These are phyloP conservation scores for Agapornis canus DNA, from an alignment of 2,797 vertebrate species.

Conservation along the genomic window DNA sequence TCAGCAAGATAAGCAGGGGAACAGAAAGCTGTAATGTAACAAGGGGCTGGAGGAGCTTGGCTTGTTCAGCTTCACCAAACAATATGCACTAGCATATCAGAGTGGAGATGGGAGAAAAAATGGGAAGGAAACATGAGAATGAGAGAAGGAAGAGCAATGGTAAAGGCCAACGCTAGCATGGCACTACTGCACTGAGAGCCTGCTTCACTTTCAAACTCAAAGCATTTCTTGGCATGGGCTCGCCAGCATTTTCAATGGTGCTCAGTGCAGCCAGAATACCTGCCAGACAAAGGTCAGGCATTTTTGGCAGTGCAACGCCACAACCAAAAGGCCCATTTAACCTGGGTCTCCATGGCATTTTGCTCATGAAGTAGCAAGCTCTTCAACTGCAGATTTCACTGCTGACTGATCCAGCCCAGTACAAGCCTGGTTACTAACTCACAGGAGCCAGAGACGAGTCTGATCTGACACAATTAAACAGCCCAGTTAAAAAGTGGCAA, in stretches of 20 bases:
- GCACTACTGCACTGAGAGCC: fast-evolving
- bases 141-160: not conserved
- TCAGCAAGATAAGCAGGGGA: not conserved
- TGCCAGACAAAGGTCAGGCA: not conserved
- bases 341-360: not conserved
- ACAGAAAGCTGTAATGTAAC: not conserved
- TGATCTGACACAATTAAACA: not conserved
- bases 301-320: not conserved
- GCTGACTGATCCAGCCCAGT: not conserved
- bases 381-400: not conserved
- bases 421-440: not conserved
- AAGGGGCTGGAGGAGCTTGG: not conserved
- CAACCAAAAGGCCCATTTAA: not conserved
- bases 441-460: not conserved
- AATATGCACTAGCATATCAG: too few relatives aligned
- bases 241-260: not conserved
- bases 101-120: not conserved
- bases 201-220: not conserved
- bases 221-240: not conserved
- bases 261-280: not conserved
- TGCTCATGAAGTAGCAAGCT: fast-evolving
- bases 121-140: not conserved
- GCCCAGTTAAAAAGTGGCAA: not conserved
- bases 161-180: not conserved
- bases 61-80: not conserved